Evolutionary conservation across 2,113 vertebrate genomes (phyloP).

Genomic region (Beaufortia kweichowensis): DNA sequence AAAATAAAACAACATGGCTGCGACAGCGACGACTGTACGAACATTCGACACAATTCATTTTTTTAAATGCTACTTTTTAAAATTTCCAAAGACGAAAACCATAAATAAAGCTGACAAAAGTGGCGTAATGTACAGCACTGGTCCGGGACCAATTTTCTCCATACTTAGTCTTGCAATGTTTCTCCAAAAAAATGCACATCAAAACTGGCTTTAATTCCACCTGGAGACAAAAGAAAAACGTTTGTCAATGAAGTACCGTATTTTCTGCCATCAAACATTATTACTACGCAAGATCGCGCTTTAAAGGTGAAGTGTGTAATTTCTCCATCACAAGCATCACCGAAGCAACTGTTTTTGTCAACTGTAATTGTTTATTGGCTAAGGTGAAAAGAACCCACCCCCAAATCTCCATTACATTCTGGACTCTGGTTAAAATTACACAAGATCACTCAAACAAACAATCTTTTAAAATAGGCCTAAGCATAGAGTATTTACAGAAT

Average conservation of each 20-base stretch:
- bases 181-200: constrained; percentile 56
- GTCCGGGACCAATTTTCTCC: constrained; percentile 72
- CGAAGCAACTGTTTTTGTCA: too few species aligned
- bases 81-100: constrained; percentile 77
- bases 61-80: constrained; percentile 72
- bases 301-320: background rate
- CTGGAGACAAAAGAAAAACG: constrained; percentile 53
- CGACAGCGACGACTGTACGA: constrained; percentile 82
- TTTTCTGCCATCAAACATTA: too few species aligned
- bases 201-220: constrained; percentile 57
- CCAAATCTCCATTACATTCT: too few species aligned
- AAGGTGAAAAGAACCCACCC: too few species aligned
- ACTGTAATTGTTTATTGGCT: too few species aligned
- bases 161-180: constrained; percentile 56
- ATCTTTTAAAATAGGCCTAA: too few species aligned
- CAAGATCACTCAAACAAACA: too few species aligned
- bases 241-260: too few species aligned
- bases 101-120: constrained; percentile 95
- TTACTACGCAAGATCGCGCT: background rate
- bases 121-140: constrained; percentile 84
- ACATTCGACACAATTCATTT: constrained; percentile 75
- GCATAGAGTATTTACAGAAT: too few species aligned
- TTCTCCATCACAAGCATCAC: background rate
- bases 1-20: constrained; percentile 64
- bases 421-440: too few species aligned